Evolutionary conservation across 2,888 invertebrate species (phyloP), one percentile per base, ranked within the genome.

Genomic region (Tachina grossa): DNA sequence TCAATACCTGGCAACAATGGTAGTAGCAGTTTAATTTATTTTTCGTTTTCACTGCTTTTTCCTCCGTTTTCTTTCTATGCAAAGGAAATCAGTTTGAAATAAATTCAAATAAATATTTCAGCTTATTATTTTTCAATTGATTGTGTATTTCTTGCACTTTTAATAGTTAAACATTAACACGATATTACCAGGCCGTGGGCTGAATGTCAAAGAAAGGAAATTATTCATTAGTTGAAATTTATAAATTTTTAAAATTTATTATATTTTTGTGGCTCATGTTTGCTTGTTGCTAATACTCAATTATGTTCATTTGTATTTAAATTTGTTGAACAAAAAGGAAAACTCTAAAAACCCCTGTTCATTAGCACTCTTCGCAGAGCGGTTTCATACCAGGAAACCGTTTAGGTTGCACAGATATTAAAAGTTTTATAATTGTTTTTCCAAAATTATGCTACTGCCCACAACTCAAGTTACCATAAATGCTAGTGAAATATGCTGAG

Each of bases 81-180:
- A 78, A 81, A 84, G 76, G 80, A 80, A 84, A 72, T 84, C 5
- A 41, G 65, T 41, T 41, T 63, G 61, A 75, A 79, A 51, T 80
- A 55, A 0, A 31, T 31, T 31, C 6, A 31, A 6, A 31, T 6
- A 31, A 31, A 31, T 79, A 45, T 49, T 59, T 59, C 19, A 14
- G 31, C 16, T 71, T 71, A 31, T 51, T 63, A 53, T 16, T 45
- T 63, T 79, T 55, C 14, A 47, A 19, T 31, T 72, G 61, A 9
- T 9, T 9, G 55, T 31, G 14, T 9, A 16, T 66, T 45, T 55
- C 19, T 22, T 57, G 57, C 22, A 4, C 61, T 68, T 47, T 55
- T 69, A 83, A 69, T 57, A 71, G 66, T 61, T 81, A 45, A 75
- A 63, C 55, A 74, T 74, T 81, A 85, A 85, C 76, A 81, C 76